phyloP scores from a whole-genome alignment of 2,113 vertebrate genomes.

The Sander vitreus region DNA sequence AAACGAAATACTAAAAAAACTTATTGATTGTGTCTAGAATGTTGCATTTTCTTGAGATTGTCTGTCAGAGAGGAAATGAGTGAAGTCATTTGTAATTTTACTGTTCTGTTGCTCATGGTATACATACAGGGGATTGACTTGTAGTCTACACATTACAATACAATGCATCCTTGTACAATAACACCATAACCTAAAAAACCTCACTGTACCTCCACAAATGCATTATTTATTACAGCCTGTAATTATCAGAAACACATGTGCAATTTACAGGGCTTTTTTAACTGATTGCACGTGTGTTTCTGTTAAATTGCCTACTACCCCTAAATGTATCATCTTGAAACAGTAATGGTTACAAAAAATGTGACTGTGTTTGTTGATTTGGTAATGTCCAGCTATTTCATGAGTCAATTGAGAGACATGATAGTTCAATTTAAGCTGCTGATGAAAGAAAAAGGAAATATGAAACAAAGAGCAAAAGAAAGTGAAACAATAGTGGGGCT shows the following conservation, averaged over 20 bases:
- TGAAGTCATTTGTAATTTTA: neutral
- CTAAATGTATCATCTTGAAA: neutral
- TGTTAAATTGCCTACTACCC: neutral
- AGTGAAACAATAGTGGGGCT: neutral
- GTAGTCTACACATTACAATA: neutral
- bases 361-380: constrained; percentile 24
- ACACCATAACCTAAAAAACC: no score
- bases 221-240: neutral
- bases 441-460: constrained; percentile 24
- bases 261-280: neutral
- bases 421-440: neutral
- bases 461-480: neutral
- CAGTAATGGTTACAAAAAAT: neutral
- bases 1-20: neutral
- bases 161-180: neutral
- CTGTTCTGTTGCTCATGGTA: neutral
- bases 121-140: neutral
- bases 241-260: no score
- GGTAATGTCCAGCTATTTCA: neutral
- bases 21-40: neutral
- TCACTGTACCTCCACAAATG: neutral
- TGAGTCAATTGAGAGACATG: constrained; percentile 9
- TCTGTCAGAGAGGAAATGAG: neutral
- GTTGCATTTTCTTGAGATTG: neutral
- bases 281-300: neutral